Evolutionary conservation across 2,888 invertebrate genomes (phyloP).

Genomic region (Caenorhabditis panamensis): DNA sequence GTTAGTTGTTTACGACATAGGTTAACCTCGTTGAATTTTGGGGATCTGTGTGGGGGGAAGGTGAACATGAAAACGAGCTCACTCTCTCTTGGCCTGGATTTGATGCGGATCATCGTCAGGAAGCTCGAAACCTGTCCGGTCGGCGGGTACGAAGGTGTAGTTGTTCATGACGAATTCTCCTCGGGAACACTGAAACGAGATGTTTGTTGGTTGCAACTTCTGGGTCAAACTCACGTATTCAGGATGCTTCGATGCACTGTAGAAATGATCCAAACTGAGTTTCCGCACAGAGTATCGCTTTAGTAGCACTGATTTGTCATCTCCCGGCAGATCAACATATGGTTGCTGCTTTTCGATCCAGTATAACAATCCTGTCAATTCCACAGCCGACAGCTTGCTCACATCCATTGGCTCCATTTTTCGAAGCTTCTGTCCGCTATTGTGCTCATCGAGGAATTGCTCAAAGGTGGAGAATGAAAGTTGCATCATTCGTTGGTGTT

Average conservation of each 20-base stretch:
- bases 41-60: neutral
- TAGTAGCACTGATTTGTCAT: constrained; percentile 69
- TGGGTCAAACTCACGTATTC: constrained; percentile 47
- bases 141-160: constrained; percentile 76
- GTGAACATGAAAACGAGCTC: constrained; percentile 25
- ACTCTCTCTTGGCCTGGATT: constrained; percentile 69
- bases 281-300: constrained; percentile 77
- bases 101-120: constrained; percentile 73
- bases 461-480: constrained; percentile 71
- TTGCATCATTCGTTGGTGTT: constrained; percentile 75
- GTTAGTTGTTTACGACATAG: constrained; percentile 55
- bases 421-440: constrained; percentile 59
- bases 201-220: neutral
- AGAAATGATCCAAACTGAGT: constrained; percentile 78
- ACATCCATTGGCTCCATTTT: constrained; percentile 76
- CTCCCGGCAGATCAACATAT: constrained; percentile 64
- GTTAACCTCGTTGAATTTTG: constrained; percentile 26
- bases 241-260: constrained; percentile 75
- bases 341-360: constrained; percentile 78
- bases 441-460: constrained; percentile 68
- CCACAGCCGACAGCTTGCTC: constrained; percentile 73
- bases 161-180: constrained; percentile 79
- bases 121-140: constrained; percentile 77
- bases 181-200: constrained; percentile 56
- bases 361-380: constrained; percentile 76